phyloP scores from a whole-genome alignment of 2,113 vertebrate genomes.

The Odocoileus virginianus region DNA sequence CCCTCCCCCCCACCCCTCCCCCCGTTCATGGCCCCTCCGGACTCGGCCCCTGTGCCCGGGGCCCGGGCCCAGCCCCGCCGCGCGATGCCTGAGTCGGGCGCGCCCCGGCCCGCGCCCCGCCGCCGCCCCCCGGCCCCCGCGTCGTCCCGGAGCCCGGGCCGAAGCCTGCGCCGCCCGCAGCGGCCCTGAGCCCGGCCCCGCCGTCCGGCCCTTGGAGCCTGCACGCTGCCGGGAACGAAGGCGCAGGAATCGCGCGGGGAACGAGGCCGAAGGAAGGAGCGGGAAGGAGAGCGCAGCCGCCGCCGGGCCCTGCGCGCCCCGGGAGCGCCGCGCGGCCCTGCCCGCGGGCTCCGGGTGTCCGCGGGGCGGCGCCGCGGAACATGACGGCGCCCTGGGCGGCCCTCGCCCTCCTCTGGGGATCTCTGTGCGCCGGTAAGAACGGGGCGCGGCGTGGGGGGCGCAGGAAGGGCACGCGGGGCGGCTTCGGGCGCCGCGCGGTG shows the following conservation, averaged over 20 bases:
- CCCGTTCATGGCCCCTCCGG: slow-evolving; percentile 70
- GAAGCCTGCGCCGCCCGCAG: slow-evolving; percentile 40
- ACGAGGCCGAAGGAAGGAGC: background rate
- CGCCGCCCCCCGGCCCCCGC: slow-evolving; percentile 52
- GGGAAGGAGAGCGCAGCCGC: slow-evolving; percentile 52
- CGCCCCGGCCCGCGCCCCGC: slow-evolving; percentile 59
- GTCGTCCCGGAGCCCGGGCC: slow-evolving; percentile 58
- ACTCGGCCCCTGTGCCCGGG: slow-evolving; percentile 66
- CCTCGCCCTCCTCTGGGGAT: slow-evolving; percentile 75
- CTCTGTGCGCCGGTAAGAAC: slow-evolving; percentile 72
- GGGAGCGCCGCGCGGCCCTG: slow-evolving; percentile 61
- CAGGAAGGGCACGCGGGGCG: background rate
- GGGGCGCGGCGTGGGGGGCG: background rate
- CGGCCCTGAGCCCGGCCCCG: slow-evolving; percentile 47
- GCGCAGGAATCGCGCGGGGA: slow-evolving; percentile 22
- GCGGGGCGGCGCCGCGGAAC: slow-evolving; percentile 73
- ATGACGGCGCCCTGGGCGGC: slow-evolving; percentile 76
- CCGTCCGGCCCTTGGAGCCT: background rate
- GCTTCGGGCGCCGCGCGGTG: background rate
- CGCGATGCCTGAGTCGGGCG: slow-evolving; percentile 57
- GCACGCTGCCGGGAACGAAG: slow-evolving; percentile 1
- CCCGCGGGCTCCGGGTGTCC: slow-evolving; percentile 60
- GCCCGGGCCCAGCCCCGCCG: slow-evolving; percentile 60
- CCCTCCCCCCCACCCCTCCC: slow-evolving; percentile 59
- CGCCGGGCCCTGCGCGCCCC: slow-evolving; percentile 59